Percentiles rank a stretch among this genome's conserved stretches.
phyloP scores from a whole-genome alignment of 2,888 invertebrate species.

The Euzophera pinguis region DNA sequence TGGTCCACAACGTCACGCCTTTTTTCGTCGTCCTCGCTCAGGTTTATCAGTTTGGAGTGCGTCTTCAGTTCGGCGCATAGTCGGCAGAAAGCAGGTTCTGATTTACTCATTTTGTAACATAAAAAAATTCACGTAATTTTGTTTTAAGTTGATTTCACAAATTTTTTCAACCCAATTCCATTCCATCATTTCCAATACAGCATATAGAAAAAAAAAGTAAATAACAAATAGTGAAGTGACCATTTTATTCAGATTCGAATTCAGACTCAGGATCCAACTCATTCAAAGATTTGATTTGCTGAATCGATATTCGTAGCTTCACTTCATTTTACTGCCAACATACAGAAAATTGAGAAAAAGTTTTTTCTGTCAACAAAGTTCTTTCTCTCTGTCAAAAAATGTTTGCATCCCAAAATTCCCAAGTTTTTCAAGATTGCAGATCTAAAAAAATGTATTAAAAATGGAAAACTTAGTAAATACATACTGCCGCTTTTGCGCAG shows the following conservation, averaged over 20 bases:
- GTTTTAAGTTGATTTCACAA: background rate
- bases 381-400: too few species aligned
- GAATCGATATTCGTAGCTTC: too few species aligned
- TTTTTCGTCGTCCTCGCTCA: constrained; percentile 33
- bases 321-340: too few species aligned
- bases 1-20: constrained; percentile 38
- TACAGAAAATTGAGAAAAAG: background rate
- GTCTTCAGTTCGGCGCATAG: constrained; percentile 50
- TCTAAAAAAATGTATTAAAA: constrained; percentile 15
- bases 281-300: too few species aligned
- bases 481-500: constrained; percentile 63
- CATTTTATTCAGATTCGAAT: background rate
- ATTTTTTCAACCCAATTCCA: background rate
- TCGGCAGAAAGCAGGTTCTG: constrained; percentile 36
- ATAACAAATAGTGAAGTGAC: background rate
- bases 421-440: too few species aligned
- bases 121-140: background rate
- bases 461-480: constrained; percentile 42
- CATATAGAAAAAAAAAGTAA: background rate
- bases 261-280: too few species aligned
- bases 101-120: constrained; percentile 27
- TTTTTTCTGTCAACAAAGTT: background rate
- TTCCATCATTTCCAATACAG: background rate
- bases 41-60: constrained; percentile 36
- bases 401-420: too few species aligned